phyloP scores from a whole-genome alignment of 2,888 invertebrate genomes.

The Exephanes ischioxanthus region DNA sequence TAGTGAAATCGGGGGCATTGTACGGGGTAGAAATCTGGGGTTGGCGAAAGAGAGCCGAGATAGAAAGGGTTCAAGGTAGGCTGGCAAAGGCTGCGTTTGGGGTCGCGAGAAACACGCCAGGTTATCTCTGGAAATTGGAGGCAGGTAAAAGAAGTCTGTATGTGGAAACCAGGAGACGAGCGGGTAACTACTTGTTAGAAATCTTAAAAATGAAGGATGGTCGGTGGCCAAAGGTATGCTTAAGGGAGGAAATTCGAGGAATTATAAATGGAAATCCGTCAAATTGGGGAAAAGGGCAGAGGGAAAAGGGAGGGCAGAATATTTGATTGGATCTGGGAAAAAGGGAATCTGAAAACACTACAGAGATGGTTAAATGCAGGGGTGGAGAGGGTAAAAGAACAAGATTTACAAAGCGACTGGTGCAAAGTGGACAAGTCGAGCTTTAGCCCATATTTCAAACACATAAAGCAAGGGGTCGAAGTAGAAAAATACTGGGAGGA shows the following conservation, averaged over 20 bases:
- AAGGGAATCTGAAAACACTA: neutral
- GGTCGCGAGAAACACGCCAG: no score
- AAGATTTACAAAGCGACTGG: constrained; percentile 29
- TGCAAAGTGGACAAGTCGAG: constrained; percentile 16
- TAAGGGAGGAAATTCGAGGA: neutral
- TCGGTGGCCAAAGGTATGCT: no score
- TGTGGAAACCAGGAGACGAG: no score
- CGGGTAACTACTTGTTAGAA: no score
- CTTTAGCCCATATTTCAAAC: constrained; percentile 16
- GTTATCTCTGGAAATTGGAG: no score
- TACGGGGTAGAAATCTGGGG: constrained; percentile 68
- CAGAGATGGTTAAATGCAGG: neutral
- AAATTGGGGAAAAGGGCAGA: constrained; percentile 22
- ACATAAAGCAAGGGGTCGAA: constrained; percentile 20
- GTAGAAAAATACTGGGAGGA: constrained; percentile 41
- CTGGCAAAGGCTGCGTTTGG: neutral
- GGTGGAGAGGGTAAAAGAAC: neutral
- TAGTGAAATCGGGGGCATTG: constrained; percentile 47
- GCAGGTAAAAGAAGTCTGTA: no score
- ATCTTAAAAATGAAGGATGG: no score
- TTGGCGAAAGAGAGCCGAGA: constrained; percentile 7
- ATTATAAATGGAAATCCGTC: neutral
- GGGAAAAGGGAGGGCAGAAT: neutral
- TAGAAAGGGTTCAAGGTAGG: constrained; percentile 34
- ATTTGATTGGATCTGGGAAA: constrained; percentile 1